Conservation (phyloP, 2,888 invertebrate genomes). For the Amphipoea oculea region DNA sequence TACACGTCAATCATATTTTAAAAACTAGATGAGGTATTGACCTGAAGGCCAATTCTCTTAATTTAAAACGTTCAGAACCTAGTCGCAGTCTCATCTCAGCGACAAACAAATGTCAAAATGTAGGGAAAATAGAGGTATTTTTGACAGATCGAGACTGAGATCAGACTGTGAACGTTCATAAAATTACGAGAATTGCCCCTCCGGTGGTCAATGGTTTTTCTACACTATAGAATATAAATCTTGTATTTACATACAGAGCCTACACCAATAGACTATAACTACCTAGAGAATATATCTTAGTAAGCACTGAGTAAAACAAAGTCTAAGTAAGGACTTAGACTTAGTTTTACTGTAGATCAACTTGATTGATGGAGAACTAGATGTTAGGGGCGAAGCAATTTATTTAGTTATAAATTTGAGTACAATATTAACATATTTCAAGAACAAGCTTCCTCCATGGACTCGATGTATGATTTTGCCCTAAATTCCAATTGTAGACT, state of each 20-base stretch:
- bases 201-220: neutral
- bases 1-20: too few species aligned
- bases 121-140: too few species aligned
- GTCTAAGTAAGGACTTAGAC: neutral
- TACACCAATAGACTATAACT: neutral
- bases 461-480: neutral
- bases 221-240: neutral
- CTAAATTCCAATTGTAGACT: neutral
- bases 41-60: too few species aligned
- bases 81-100: too few species aligned
- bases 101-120: too few species aligned
- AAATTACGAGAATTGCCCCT: too few species aligned
- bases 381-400: neutral
- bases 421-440: neutral
- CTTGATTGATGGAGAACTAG: neutral
- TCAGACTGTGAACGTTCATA: too few species aligned
- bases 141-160: too few species aligned
- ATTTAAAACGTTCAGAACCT: too few species aligned
- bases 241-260: neutral
- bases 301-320: neutral
- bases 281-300: neutral
- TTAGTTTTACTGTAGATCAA: neutral
- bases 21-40: too few species aligned
- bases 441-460: neutral
- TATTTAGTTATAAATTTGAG: neutral